Conservation (phyloP, 2,113 vertebrate genomes). For the Campylorhamphus procurvoides region DNA sequence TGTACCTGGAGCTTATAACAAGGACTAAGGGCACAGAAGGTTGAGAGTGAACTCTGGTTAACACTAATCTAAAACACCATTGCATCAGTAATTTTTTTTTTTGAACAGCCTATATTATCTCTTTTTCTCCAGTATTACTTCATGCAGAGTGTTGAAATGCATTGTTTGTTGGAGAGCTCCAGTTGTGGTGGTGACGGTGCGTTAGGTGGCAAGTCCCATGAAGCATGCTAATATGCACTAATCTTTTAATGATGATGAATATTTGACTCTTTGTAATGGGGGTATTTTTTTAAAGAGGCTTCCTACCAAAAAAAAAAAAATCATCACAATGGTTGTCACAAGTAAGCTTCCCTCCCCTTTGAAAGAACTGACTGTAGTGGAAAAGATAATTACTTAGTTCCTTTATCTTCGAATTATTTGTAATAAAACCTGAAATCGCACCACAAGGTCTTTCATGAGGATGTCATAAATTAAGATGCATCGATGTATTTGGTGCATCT, state of each 20-base stretch:
- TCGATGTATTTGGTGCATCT: slow-evolving; percentile 79
- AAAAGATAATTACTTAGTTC: slow-evolving; percentile 79
- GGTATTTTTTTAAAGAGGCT: slow-evolving; percentile 55
- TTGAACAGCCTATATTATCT: neutral
- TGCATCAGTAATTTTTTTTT: neutral
- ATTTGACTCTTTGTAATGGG: slow-evolving; percentile 59
- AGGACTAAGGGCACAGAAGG: neutral
- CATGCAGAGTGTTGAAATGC: slow-evolving; percentile 10
- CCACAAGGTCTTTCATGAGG: slow-evolving; percentile 80
- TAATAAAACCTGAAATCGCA: slow-evolving; percentile 81
- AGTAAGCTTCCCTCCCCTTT: slow-evolving; percentile 64
- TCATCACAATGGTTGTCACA: slow-evolving; percentile 65
- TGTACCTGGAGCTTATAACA: neutral
- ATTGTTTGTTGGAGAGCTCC: slow-evolving; percentile 45
- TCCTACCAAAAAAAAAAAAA: slow-evolving; percentile 32
- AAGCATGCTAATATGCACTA: slow-evolving; percentile 57
- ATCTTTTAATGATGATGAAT: slow-evolving; percentile 65
- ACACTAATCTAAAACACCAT: neutral
- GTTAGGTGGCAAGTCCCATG: slow-evolving; percentile 65
- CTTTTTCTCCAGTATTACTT: neutral
- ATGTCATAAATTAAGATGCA: slow-evolving; percentile 86
- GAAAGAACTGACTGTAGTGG: slow-evolving; percentile 72
- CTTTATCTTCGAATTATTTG: slow-evolving; percentile 82
- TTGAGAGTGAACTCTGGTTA: neutral
- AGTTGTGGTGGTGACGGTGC: neutral